phyloP scores from a whole-genome alignment of 2,113 vertebrate species.

The Silurus meridionalis region DNA sequence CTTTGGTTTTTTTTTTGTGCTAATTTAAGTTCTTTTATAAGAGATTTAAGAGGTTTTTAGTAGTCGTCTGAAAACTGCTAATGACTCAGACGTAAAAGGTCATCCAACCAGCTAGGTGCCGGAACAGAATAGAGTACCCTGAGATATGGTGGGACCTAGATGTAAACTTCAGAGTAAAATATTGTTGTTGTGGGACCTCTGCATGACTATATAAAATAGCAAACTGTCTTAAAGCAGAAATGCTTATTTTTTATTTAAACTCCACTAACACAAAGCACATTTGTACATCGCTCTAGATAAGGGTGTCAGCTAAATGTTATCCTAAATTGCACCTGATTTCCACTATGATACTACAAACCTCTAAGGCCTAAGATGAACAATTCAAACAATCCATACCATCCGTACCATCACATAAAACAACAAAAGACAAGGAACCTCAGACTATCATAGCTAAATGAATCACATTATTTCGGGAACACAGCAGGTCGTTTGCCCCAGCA shows the following conservation, averaged over 20 bases:
- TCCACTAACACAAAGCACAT: background rate
- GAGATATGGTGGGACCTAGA: too few species aligned
- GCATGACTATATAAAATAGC: background rate
- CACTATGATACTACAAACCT: background rate
- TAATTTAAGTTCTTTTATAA: too few species aligned
- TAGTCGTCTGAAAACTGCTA: too few species aligned
- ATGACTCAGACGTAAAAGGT: too few species aligned
- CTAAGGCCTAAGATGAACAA: background rate
- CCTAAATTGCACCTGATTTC: too few species aligned
- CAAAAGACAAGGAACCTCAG: background rate
- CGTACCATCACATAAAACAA: background rate
- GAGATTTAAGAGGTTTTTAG: too few species aligned
- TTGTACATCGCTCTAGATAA: too few species aligned
- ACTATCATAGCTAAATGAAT: conserved; percentile 16
- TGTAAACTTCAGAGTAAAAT: too few species aligned
- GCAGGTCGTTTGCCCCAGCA: background rate
- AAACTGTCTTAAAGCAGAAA: background rate
- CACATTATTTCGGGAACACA: conserved; percentile 8
- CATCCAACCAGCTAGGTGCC: too few species aligned
- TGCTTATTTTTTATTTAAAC: background rate
- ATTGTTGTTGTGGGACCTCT: background rate
- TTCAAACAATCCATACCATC: background rate
- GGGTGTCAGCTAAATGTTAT: too few species aligned
- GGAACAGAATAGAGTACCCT: too few species aligned
- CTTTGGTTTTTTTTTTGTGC: too few species aligned